Base-by-base conservation (phyloP, 1,140 invertebrate species). In the Solenopsis fugax region DNA sequence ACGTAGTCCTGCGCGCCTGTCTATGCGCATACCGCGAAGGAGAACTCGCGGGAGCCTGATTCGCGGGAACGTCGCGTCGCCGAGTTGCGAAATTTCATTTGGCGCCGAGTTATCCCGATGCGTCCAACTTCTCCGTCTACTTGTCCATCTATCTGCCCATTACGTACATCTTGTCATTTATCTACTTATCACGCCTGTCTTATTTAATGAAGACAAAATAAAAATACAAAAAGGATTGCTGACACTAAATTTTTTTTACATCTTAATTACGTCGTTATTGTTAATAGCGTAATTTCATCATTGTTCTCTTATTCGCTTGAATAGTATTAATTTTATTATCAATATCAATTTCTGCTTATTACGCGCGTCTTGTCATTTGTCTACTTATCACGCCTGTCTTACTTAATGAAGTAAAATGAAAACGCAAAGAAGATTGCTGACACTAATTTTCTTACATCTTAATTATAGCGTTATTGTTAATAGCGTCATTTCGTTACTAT, bases 11-110 rank as follows among this genome's bases (percentile, higher is more conserved):
- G 65, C 48, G 34, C 54, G 69, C 37, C 10, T 58, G 50, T 62
- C 71, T 75, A 60, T 52, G 72, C 52, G 37, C 65, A 54, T 48
- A 75, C 54, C 64, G 48, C 54, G 2, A 1, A 1, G 24, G 6
- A 45, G 3, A 24, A 48, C 41, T 72, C 41, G 54, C 52, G 69
- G 29, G 54, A 84, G 52, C 67, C 73, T 60, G 48, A 84, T 75
- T 75, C 80, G 69, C 71, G 37, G 34, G 41, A 82, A 82, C 48
- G 37, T 58, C 52, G 52, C 78, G 37, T 50, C 41, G 37, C 37
- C 21, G 80, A 75, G 41, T 84, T 73, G 29, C n/a, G 54, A 84
- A 60, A 60, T 75, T 60, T 84, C 54, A 60, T 73, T 60, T 73
- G 52, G 24, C 54, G 6, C 34, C 41, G 54, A 82, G 24, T n/a